Evolutionary conservation across 2,113 vertebrate genomes (phyloP).

Genomic region (Lichenostomus cassidix): DNA sequence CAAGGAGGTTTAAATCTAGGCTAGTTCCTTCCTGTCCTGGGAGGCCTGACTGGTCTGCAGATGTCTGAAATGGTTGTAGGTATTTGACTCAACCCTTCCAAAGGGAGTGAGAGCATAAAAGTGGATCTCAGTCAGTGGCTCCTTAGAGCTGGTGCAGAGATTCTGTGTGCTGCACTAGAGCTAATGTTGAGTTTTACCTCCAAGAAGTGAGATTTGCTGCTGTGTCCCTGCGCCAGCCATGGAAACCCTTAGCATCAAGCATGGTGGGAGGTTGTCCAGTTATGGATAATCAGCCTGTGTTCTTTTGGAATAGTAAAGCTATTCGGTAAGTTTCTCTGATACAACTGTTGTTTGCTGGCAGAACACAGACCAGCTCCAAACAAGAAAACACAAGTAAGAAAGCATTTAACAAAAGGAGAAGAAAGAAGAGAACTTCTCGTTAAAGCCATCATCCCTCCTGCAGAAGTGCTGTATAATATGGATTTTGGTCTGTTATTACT

Average conservation of each 20-base stretch:
- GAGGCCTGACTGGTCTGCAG: neutral
- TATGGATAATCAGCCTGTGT: accelerated
- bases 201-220: neutral
- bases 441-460: neutral
- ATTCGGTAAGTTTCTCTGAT: neutral
- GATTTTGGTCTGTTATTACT: neutral
- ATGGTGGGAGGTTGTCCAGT: neutral
- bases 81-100: neutral
- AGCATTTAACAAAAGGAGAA: constrained; percentile 67
- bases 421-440: constrained; percentile 66
- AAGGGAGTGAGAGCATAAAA: neutral
- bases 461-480: neutral
- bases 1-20: neutral
- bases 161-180: accelerated
- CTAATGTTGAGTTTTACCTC: neutral
- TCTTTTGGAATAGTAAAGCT: neutral
- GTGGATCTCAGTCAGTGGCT: neutral
- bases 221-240: neutral
- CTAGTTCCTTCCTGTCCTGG: neutral
- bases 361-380: constrained; percentile 48
- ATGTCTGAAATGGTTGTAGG: accelerated
- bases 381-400: constrained; percentile 67
- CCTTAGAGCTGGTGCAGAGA: neutral
- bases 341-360: constrained; percentile 47
- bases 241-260: neutral